Percentiles rank a stretch among this genome's conserved stretches.
Conservation (phyloP, 2,797 vertebrate species). For the Microctenopoma steveboyesi region DNA sequence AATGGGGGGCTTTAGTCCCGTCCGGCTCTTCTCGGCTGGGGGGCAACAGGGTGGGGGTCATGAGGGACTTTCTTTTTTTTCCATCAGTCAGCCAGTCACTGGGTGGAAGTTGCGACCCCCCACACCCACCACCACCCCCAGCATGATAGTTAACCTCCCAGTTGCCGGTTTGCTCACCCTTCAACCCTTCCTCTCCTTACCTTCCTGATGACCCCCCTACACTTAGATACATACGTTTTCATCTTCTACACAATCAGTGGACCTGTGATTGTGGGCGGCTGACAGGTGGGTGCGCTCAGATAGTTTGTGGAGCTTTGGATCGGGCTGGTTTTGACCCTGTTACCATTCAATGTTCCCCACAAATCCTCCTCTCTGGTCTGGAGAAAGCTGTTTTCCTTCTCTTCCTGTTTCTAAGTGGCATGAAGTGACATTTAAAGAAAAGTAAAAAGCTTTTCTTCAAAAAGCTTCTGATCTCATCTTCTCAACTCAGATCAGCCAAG, state of each 20-base stretch:
- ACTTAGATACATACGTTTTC: constrained; percentile 42
- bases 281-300: constrained; percentile 57
- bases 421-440: neutral
- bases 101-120: constrained; percentile 51
- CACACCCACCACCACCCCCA: constrained; percentile 16
- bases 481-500: too few relatives aligned
- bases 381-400: neutral
- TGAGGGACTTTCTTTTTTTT: constrained; percentile 65
- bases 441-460: neutral
- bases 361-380: constrained; percentile 11
- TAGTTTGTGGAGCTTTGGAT: constrained; percentile 39
- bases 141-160: constrained; percentile 67
- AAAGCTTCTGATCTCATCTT: too few relatives aligned
- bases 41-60: constrained; percentile 75
- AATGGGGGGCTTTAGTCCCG: constrained; percentile 90
- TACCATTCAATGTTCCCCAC: constrained; percentile 27
- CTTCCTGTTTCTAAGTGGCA: neutral
- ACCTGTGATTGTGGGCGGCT: constrained; percentile 61
- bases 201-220: constrained; percentile 38
- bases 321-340: constrained; percentile 51
- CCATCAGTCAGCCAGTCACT: constrained; percentile 59
- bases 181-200: constrained; percentile 46
- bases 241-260: constrained; percentile 55
- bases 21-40: constrained; percentile 81
- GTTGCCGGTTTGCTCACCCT: constrained; percentile 63